These are phyloP conservation scores for Ectemnius cavifrons DNA, from an alignment of 2,888 invertebrate species.

Conservation along the genomic window DNA sequence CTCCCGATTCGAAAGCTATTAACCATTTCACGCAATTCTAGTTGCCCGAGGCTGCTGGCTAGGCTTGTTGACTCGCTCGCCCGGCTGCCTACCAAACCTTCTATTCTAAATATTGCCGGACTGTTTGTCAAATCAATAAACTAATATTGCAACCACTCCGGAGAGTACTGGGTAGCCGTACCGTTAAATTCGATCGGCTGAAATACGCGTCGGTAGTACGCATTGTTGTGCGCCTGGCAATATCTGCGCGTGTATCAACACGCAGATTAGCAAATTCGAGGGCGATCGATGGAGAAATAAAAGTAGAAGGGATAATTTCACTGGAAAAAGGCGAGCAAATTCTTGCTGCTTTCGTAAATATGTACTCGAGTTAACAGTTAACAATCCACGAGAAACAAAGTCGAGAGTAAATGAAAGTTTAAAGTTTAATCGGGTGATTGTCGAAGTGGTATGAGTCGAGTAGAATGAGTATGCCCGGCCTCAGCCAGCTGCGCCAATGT, in stretches of 20 bases:
- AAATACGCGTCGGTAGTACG: not conserved
- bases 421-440: no score
- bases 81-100: not conserved
- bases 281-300: not conserved
- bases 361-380: no score
- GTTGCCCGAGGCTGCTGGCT: no score
- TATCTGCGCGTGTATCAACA: not conserved
- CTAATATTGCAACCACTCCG: not conserved
- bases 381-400: no score
- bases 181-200: not conserved
- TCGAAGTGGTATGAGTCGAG: no score
- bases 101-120: slow-evolving; percentile 8
- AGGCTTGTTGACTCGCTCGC: not conserved
- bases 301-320: not conserved
- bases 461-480: no score
- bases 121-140: slow-evolving; percentile 13
- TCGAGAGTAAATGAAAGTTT: no score
- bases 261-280: not conserved
- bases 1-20: not conserved
- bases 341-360: no score
- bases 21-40: slow-evolving; percentile 3
- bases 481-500: no score
- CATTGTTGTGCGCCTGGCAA: not conserved
- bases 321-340: not conserved
- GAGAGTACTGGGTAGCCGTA: not conserved